A percentile compares a stretch with the other conserved stretches of the same genome.
These are phyloP conservation scores for Drosophila nr. perissopoda DNA, from an alignment of 2,888 invertebrate species.

Conservation along the genomic window DNA sequence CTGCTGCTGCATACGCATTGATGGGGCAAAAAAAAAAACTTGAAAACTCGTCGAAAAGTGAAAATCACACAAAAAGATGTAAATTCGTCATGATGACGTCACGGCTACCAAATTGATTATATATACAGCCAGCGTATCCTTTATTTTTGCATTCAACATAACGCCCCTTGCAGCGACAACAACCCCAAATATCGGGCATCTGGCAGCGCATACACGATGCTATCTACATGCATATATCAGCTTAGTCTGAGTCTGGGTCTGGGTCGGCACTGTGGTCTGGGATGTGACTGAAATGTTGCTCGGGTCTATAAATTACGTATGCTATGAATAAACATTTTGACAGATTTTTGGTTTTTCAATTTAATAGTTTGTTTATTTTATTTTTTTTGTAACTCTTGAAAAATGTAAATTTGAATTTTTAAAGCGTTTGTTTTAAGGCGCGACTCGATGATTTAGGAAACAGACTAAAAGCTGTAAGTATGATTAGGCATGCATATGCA, in stretches of 20 bases:
- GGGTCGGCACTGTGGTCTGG: slow-evolving; percentile 5
- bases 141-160: slow-evolving; percentile 59
- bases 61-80: slow-evolving; percentile 70
- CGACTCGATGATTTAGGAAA: slow-evolving; percentile 51
- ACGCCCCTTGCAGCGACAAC: slow-evolving; percentile 38
- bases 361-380: slow-evolving; percentile 64
- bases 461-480: slow-evolving; percentile 43
- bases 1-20: slow-evolving; percentile 38
- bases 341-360: slow-evolving; percentile 64
- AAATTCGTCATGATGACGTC: slow-evolving; percentile 85
- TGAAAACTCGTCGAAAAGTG: slow-evolving; percentile 50
- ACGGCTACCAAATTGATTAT: slow-evolving; percentile 83
- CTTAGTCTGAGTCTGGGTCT: slow-evolving; percentile 6
- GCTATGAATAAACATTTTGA: slow-evolving; percentile 82
- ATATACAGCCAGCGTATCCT: slow-evolving; percentile 75
- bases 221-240: slow-evolving; percentile 7
- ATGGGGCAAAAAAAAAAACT: slow-evolving; percentile 14
- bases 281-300: slow-evolving; percentile 23
- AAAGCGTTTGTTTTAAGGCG: slow-evolving; percentile 52
- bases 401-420: slow-evolving; percentile 58
- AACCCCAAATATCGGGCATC: slow-evolving; percentile 43
- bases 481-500: slow-evolving; percentile 49
- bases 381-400: slow-evolving; percentile 40
- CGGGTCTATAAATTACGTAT: slow-evolving; percentile 49
- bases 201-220: slow-evolving; percentile 14